Base-by-base conservation (phyloP, 1,140 invertebrate species). In the Cydia strobilella region DNA sequence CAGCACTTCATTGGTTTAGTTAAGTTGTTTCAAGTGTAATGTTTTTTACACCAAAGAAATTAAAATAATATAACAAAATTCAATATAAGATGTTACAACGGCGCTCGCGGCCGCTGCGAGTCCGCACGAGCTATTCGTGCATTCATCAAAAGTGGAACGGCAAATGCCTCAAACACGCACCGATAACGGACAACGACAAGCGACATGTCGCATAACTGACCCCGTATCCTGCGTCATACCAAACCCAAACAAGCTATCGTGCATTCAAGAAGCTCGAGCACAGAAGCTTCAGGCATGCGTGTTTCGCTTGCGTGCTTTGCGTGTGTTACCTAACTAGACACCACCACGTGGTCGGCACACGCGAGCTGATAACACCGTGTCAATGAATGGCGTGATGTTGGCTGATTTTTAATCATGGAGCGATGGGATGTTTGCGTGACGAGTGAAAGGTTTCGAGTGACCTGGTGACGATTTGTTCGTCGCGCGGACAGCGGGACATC, bases 301-400 rank as follows among this genome's bases (percentile, higher is more conserved):
- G 80, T 51, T 69, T 31, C 27, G 42, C 72, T 83, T 75, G 80
- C 80, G 81, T 81, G 81, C 73, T 76, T 62, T 54, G 80, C 76
- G 78, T 62, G 73, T 76, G 76, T 74, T 77, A 78, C 77, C 74
- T 80, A 78, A 80, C 76, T 59, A 59, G 54, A 59, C 54, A 59
- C 25, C 73, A 76, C 77, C 82, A 83, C 82, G 84, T 85, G 84
- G 73, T 76, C 42, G 65, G 12, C 25, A 45, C 84, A 84, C 84
- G 84, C 69, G 15, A 66, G 59, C 54, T 59, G 54, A 59, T 59
- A 59, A 31, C n/a, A 62, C 73, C 77, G 77, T 83, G 80, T 82
- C 82, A 83, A 83, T 83, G 80, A 77, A 80, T 83, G 63, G 82
- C 82, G 82, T 83, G 82, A 79, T 79, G 65, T 48, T 42, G 45